Evolutionary conservation across 2,113 vertebrate species (phyloP), one percentile per base, ranked within the genome.

Genomic region (Brienomyrus longianalis): DNA sequence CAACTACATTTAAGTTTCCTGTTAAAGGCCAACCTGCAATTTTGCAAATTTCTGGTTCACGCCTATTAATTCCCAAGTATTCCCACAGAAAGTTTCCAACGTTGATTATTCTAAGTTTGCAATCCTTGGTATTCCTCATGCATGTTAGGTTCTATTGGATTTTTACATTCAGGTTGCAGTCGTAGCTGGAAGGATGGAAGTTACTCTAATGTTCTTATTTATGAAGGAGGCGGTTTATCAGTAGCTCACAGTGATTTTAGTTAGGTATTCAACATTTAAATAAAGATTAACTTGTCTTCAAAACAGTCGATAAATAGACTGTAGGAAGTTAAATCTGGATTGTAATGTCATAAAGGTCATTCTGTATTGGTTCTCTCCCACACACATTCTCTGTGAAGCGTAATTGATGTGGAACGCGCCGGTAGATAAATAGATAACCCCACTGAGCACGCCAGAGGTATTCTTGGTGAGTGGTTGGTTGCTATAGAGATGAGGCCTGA

Each of bases 371-470:
- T 84, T 23, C n/a, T 54, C 45, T 54, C 85, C 85, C 85, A 87
- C 85, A 87, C 51, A 87, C 23, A 39, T 54, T 56, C 51, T 87
- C 85, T 87, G 85, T 87, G 48, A 87, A 87, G 51, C 48, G 27
- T 52, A 54, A 87, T 51, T 35, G 51, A 86, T 50, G 83, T 51
- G 48, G 19, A 27, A 86, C 4, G n/a, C 83, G 21, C 45, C 23
- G 5, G 47, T 80, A 86, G 83, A 45, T 48, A 51, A 86, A 48
- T 51, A 86, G 83, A 86, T 47, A 27, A 27, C 83, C 45, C 45
- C 83, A 86, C n/a, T 13, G 83, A 9, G 43, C 48, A 86, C 2
- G 48, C 83, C 23, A 45, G 45, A 51, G 83, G 83, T 86, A 86
- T 31, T 47, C 48, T 45, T 13, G 1, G 83, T 86, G 83, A 27